Evolutionary conservation across 2,113 vertebrate genomes (phyloP), one percentile per base, ranked within the genome.

Genomic region (Aegotheles bennettii): DNA sequence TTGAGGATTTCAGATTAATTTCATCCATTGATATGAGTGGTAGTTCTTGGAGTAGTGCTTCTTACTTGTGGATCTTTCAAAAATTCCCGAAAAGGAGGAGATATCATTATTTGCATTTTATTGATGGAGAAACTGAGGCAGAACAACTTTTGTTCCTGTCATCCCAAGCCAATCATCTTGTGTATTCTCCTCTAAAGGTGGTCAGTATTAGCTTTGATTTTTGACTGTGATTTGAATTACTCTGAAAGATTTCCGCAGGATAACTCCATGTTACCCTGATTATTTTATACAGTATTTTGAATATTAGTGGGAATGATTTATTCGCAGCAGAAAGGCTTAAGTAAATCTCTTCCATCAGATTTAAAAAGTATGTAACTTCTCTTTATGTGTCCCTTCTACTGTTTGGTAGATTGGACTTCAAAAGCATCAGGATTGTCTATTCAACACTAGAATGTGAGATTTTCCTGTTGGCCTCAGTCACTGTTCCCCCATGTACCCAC

Each of bases 11-110:
- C 13, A 23, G 38, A 61, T 67, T 0, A 43, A n/a, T 92, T 94
- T 86, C 12, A 8, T 56, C 35, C 13, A 3, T 73, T 0, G 0
- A 29, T 69, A 73, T 0, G 0, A 26, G 35, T 33, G 19, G 29
- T 25, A 33, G 25, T 45, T 92, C 64, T 89, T 60, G 16, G 20
- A 76, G 12, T 16, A 54, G 31, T 33, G 19, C 23, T 90, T 61
- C 75, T 64, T 81, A 38, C 57, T 71, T 2, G 1, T 35, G 35
- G 5, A 20, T 54, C n/a, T 79, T 85, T 83, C 21, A 78, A 42
- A 65, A 74, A 40, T 35, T 69, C n/a, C 35, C 24, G 16, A 73
- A 75, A 50, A 88, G 23, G 28, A 8, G 26, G 16, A 77, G 53
- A 24, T 78, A 12, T 21, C 7, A 13, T 25, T 81, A 26, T 50